phyloP scores from a whole-genome alignment of 2,888 invertebrate species.

The Timandra comae region DNA sequence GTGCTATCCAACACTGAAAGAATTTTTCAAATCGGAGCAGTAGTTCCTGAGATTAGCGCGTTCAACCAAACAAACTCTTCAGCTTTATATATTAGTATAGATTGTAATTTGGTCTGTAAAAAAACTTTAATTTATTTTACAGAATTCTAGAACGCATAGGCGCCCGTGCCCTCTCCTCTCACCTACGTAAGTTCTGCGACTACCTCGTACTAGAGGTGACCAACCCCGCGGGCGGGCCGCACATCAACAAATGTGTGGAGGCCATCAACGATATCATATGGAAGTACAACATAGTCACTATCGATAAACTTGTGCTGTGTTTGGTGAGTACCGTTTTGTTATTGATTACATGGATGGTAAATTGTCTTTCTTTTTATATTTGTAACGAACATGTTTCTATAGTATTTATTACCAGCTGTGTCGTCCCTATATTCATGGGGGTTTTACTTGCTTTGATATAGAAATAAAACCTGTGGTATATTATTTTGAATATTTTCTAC shows the following conservation, averaged over 20 bases:
- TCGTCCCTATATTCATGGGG: no score
- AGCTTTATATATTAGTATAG: no score
- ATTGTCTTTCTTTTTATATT: no score
- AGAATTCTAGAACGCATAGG: conserved; percentile 96
- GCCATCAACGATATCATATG: conserved; percentile 98
- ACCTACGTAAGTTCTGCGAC: conserved; percentile 95
- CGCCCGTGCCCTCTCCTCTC: conserved; percentile 92
- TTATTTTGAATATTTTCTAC: no score
- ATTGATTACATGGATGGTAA: no score
- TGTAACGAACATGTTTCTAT: no score
- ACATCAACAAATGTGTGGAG: conserved; percentile 95
- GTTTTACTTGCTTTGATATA: background rate
- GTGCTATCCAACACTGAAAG: no score
- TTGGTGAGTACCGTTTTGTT: conserved; percentile 84
- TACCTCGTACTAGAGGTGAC: conserved; percentile 95
- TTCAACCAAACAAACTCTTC: no score
- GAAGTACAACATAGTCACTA: conserved; percentile 97
- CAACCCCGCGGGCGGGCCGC: conserved; percentile 90
- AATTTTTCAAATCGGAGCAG: no score
- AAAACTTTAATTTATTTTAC: conserved; percentile 11
- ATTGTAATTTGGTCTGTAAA: background rate
- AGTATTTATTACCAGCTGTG: no score
- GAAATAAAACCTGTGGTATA: background rate
- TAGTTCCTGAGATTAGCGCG: no score
- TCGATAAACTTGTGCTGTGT: conserved; percentile 94